These are phyloP conservation scores for Eutrigla gurnardus DNA, from an alignment of 2,797 vertebrate genomes.

Conservation along the genomic window DNA sequence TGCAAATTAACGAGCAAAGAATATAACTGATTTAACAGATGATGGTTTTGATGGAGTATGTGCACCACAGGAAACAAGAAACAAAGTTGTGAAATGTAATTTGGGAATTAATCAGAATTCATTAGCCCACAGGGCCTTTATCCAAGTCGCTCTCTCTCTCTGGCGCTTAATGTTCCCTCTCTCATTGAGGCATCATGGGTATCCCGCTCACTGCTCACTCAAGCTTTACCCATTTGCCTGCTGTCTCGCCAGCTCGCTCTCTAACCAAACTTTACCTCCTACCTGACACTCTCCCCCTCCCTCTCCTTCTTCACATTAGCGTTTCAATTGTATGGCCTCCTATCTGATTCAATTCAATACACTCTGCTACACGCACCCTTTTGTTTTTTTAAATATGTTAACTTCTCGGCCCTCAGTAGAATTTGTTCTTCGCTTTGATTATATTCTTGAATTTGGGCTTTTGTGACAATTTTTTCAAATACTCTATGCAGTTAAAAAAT, in stretches of 20 bases:
- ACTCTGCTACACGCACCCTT: conserved; percentile 28
- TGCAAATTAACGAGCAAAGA: conserved; percentile 33
- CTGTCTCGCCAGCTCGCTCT: conserved; percentile 87
- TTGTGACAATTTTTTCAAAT: neutral
- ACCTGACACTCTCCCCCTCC: conserved; percentile 68
- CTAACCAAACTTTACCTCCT: conserved; percentile 92
- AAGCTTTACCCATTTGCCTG: conserved; percentile 84
- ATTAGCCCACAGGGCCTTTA: conserved; percentile 71
- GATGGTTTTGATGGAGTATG: conserved; percentile 38
- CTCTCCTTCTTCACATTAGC: conserved; percentile 85
- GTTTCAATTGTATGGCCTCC: conserved; percentile 81
- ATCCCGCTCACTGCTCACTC: conserved; percentile 89
- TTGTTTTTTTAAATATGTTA: conserved; percentile 12
- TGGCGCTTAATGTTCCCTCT: conserved; percentile 67
- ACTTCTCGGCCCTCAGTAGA: neutral
- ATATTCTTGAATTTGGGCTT: neutral
- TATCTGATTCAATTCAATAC: conserved; percentile 54
- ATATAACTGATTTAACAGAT: conserved; percentile 35
- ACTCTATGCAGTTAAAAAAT: too few relatives aligned
- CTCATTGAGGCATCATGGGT: conserved; percentile 78
- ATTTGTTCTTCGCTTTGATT: neutral
- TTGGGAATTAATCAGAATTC: conserved; percentile 84
- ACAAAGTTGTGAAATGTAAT: conserved; percentile 76
- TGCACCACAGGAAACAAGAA: conserved; percentile 38
- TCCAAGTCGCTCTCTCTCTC: conserved; percentile 40